Percentiles rank a stretch among this genome's conserved stretches.
phyloP scores from a whole-genome alignment of 1,140 invertebrate genomes.

The Neodiprion virginianus region DNA sequence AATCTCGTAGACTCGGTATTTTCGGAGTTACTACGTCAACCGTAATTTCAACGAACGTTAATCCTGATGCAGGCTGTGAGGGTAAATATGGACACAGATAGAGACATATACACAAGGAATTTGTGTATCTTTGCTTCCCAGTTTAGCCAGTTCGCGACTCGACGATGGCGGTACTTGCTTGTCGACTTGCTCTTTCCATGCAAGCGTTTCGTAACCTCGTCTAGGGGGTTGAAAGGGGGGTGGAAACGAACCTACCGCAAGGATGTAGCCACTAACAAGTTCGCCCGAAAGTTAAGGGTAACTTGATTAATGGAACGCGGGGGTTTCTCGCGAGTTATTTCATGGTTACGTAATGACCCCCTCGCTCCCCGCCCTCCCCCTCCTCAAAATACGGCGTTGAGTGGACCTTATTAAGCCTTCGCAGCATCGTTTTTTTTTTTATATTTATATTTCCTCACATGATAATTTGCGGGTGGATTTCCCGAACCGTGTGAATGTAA shows the following conservation, averaged over 20 bases:
- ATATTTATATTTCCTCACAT: too few species aligned
- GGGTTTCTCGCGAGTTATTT: conserved; percentile 25
- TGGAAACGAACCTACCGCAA: conserved; percentile 15
- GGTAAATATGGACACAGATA: background rate
- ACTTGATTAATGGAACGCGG: conserved; percentile 42
- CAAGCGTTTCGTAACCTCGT: too few species aligned
- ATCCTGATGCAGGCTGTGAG: background rate
- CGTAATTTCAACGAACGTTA: too few species aligned
- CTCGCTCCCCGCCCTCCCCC: background rate
- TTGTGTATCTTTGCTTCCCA: background rate
- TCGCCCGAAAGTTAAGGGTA: conserved; percentile 35
- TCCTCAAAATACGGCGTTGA: background rate
- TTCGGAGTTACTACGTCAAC: too few species aligned
- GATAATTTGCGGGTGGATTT: too few species aligned
- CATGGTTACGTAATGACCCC: conserved; percentile 36
- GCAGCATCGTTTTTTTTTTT: too few species aligned
- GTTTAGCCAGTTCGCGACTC: too few species aligned
- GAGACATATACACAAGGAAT: background rate
- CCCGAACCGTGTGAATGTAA: conserved; percentile 7
- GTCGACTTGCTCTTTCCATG: too few species aligned
- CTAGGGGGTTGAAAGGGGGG: too few species aligned
- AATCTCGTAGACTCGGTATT: too few species aligned
- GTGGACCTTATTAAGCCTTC: too few species aligned
- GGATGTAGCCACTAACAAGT: conserved; percentile 35
- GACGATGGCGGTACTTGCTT: too few species aligned